Evolutionary conservation across 2,888 invertebrate genomes (phyloP).

Genomic region (Leptinotarsa rubiginosa): DNA sequence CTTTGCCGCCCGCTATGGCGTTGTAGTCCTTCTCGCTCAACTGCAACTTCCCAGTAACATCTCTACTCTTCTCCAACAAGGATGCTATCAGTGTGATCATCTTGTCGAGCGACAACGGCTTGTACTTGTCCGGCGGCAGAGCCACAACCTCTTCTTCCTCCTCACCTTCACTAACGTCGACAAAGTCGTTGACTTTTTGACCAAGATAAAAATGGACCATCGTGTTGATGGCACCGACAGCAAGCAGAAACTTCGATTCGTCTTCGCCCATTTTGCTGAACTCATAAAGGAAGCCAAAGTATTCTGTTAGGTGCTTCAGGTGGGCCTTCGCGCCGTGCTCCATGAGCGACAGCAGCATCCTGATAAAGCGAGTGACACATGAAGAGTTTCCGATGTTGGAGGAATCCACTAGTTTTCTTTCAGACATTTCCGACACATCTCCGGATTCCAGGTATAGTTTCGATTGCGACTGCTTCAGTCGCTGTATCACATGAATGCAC

Average conservation of each 20-base stretch:
- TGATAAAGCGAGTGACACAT: slow-evolving; percentile 91
- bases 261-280: slow-evolving; percentile 96
- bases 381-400: slow-evolving; percentile 78
- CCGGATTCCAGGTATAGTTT: slow-evolving; percentile 70
- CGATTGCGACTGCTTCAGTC: slow-evolving; percentile 77
- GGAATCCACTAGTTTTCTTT: slow-evolving; percentile 66
- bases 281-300: slow-evolving; percentile 91
- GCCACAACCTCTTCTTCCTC: slow-evolving; percentile 77
- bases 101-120: slow-evolving; percentile 92
- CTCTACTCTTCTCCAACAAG: slow-evolving; percentile 88
- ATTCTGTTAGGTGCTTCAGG: slow-evolving; percentile 89
- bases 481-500: slow-evolving; percentile 93
- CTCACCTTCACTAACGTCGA: slow-evolving; percentile 73
- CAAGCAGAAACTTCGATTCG: slow-evolving; percentile 88
- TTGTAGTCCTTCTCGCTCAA: slow-evolving; percentile 83
- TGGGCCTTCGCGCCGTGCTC: slow-evolving; percentile 90
- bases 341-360: slow-evolving; percentile 87
- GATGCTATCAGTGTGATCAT: slow-evolving; percentile 93
- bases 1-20: slow-evolving; percentile 89
- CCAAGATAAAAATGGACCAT: slow-evolving; percentile 94
- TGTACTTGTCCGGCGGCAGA: slow-evolving; percentile 79
- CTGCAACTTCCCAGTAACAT: slow-evolving; percentile 79
- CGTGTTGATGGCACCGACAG: slow-evolving; percentile 87
- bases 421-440: slow-evolving; percentile 59
- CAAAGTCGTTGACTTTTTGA: slow-evolving; percentile 80